Percentiles rank a stretch among this genome's conserved stretches.
Conservation (phyloP, 2,797 vertebrate species). For the Cirrhinus mrigala region DNA sequence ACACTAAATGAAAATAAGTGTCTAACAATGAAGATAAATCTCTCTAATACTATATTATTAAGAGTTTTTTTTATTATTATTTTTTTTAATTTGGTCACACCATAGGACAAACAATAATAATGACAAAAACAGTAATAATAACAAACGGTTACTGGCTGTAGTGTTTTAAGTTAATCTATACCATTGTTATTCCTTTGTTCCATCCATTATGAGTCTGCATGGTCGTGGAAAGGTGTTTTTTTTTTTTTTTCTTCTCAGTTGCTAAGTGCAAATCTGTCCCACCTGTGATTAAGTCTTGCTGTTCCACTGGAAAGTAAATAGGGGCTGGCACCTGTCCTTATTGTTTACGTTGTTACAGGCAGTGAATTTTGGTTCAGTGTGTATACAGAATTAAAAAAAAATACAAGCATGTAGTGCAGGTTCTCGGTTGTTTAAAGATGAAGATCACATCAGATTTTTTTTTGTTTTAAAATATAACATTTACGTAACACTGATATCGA, state of each 20-base stretch:
- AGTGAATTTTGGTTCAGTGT: constrained; percentile 67
- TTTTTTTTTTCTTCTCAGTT: constrained; percentile 62
- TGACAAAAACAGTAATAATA: background rate
- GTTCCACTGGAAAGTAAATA: constrained; percentile 85
- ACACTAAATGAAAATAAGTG: too few relatives aligned
- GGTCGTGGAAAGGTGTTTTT: constrained; percentile 56
- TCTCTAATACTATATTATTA: too few relatives aligned
- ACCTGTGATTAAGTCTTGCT: constrained; percentile 68
- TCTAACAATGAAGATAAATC: too few relatives aligned
- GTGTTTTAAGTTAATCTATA: background rate
- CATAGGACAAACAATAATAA: too few relatives aligned
- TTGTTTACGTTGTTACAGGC: constrained; percentile 75
- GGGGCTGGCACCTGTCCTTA: constrained; percentile 78
- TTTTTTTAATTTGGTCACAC: too few relatives aligned
- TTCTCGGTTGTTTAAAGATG: background rate
- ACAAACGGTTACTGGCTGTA: background rate
- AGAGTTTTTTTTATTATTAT: too few relatives aligned
- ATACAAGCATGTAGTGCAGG: background rate
- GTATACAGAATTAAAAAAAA: constrained; percentile 61
- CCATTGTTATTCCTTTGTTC: constrained; percentile 2
- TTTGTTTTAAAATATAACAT: background rate
- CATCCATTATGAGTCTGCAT: background rate
- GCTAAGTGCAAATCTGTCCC: constrained; percentile 66
- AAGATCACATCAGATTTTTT: background rate
- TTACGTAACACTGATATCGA: background rate